Percentiles rank a stretch among this genome's conserved stretches.
phyloP scores from a whole-genome alignment of 2,113 vertebrate genomes.

The Petromus typicus region DNA sequence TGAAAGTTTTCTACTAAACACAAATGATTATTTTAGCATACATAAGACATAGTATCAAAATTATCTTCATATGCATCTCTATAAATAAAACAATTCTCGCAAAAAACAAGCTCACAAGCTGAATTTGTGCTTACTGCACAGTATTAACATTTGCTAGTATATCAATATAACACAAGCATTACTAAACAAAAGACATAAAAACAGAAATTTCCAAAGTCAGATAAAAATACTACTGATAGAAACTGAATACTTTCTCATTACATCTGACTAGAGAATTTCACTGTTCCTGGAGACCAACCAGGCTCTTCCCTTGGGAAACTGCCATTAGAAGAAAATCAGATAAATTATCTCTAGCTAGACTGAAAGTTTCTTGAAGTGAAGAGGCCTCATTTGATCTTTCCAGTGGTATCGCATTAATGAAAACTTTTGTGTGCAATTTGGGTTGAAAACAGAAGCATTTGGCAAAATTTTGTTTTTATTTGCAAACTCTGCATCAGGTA shows the following conservation, averaged over 20 bases:
- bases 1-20: background rate
- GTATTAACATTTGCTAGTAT: background rate
- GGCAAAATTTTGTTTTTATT: background rate
- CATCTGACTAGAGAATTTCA: background rate
- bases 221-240: background rate
- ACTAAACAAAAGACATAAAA: background rate
- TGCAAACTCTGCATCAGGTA: background rate
- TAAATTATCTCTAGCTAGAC: background rate
- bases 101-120: background rate
- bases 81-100: background rate
- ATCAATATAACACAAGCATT: background rate
- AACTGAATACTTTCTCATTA: background rate
- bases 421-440: background rate
- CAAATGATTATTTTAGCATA: background rate
- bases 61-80: background rate
- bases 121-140: background rate
- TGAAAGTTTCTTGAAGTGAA: background rate
- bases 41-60: background rate
- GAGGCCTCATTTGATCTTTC: background rate
- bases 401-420: background rate
- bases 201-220: background rate
- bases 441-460: background rate
- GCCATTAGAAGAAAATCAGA: background rate
- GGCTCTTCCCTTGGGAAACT: background rate
- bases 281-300: fast-evolving